Evolutionary conservation across 2,797 vertebrate genomes (phyloP).

Genomic region (Typhlichthys eigenmanni): DNA sequence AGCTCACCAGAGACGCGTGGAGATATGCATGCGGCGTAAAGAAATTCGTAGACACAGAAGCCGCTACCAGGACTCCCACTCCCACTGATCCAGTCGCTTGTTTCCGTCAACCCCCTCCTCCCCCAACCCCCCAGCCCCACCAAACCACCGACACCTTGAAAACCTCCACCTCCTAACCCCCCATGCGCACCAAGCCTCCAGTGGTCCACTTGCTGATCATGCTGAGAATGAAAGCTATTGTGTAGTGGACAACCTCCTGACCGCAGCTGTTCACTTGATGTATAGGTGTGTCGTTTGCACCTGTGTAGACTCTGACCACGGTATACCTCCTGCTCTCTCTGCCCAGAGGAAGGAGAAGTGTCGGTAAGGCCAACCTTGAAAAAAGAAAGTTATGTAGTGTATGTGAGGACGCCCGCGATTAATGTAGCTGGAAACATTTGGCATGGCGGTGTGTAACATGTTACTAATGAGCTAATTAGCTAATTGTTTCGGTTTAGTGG

Average conservation of each 20-base stretch:
- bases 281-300: constrained; percentile 53
- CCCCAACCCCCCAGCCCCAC: constrained; percentile 12
- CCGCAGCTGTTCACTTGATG: constrained; percentile 65
- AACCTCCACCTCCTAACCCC: not conserved
- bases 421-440: constrained; percentile 47
- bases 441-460: constrained; percentile 14
- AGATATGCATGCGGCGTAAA: constrained; percentile 41
- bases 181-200: constrained; percentile 35
- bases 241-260: constrained; percentile 59
- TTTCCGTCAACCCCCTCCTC: constrained; percentile 17
- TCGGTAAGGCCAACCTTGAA: constrained; percentile 64
- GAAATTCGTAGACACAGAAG: constrained; percentile 32
- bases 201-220: constrained; percentile 58
- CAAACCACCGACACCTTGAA: too few species aligned
- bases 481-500: too few species aligned
- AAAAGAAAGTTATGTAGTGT: constrained; percentile 48
- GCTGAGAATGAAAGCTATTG: constrained; percentile 59
- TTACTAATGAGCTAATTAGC: too few species aligned
- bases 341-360: constrained; percentile 60
- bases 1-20: constrained; percentile 54
- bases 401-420: constrained; percentile 41
- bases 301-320: constrained; percentile 43
- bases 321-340: constrained; percentile 53
- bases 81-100: constrained; percentile 37
- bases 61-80: constrained; percentile 37